Evolutionary conservation across 2,888 invertebrate genomes (phyloP), one percentile per base, ranked within the genome.

Genomic region (Hypolimnas misippus): DNA sequence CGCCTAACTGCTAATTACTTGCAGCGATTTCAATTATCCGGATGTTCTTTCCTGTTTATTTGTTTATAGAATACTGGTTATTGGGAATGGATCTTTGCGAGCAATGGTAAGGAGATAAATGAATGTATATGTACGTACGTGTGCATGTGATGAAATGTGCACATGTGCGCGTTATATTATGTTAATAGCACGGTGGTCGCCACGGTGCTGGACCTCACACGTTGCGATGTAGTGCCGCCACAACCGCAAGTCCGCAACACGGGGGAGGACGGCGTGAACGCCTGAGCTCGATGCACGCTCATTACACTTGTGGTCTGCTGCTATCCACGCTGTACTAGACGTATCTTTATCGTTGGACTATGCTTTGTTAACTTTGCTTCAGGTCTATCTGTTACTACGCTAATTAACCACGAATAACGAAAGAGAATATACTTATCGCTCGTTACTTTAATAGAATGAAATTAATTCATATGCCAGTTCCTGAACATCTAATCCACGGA

Each of bases 1-100:
- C 80, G 79, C 82, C 85, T 78, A 82, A 82, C 85, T 79, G 83
- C 84, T 88, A 87, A 88, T 86, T 87, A 87, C 83, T 86, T 85
- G 85, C 87, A 86, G 77, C 83, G 82, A 84, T 87, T 86, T 87
- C 86, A 86, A 87, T 89, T 87, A 86, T 78, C 76, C 76, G 74
- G 72, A 75, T 73, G 59, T 63, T 65, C 60, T 66, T 66, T 57
- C 49, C 51, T 66, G 63, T 61, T 65, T 66, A 64, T 66, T 65
- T 62, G 59, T 59, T 54, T 61, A 52, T 51, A 40, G 53, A 49
- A 63, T 50, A 53, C 53, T 29, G 25, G 19, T 58, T 65, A 31
- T 57, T 62, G 44, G 33, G 33, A 21, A 51, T 49, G 35, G 35
- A 2, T 38, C 2, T 38, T 4, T 38, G 17, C 12, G 21, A 54